Evolutionary conservation across 2,888 invertebrate genomes (phyloP).

Genomic region (Oxystoma pomonae): DNA sequence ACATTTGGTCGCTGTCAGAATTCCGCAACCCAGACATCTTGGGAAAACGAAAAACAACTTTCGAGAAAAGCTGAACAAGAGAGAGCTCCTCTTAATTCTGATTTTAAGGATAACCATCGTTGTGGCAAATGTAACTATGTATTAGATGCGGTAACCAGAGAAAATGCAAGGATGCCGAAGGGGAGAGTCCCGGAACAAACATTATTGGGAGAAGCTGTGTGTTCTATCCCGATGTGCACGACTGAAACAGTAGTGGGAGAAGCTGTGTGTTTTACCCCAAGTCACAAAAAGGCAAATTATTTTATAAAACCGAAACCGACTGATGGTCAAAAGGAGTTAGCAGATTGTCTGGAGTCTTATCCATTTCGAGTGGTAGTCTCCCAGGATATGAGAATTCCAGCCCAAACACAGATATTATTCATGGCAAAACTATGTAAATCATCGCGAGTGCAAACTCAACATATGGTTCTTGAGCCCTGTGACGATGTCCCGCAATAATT

Average conservation of each 20-base stretch:
- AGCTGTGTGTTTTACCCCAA: too few relatives aligned
- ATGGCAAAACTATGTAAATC: background rate
- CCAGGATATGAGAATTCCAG: background rate
- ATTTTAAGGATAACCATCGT: background rate
- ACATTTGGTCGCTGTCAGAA: background rate
- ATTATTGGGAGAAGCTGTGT: background rate
- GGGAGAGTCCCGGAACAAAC: background rate
- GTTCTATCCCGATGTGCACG: too few relatives aligned
- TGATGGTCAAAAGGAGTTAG: too few relatives aligned
- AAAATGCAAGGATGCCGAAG: background rate
- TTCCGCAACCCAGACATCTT: background rate
- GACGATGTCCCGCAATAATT: background rate
- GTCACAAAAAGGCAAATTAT: too few relatives aligned
- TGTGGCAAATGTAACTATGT: background rate
- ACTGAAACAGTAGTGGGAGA: too few relatives aligned
- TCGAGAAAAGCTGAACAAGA: background rate
- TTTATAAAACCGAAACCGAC: too few relatives aligned
- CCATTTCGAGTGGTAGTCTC: background rate
- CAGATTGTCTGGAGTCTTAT: background rate
- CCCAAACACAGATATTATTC: background rate
- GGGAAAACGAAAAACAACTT: background rate
- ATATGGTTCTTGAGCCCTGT: slow-evolving; percentile 4
- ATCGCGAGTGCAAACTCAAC: slow-evolving; percentile 6
- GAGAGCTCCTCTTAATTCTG: background rate
- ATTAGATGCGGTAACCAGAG: background rate